These are phyloP conservation scores for Anolis sagrei DNA, from an alignment of 2,113 vertebrate species.

Conservation along the genomic window DNA sequence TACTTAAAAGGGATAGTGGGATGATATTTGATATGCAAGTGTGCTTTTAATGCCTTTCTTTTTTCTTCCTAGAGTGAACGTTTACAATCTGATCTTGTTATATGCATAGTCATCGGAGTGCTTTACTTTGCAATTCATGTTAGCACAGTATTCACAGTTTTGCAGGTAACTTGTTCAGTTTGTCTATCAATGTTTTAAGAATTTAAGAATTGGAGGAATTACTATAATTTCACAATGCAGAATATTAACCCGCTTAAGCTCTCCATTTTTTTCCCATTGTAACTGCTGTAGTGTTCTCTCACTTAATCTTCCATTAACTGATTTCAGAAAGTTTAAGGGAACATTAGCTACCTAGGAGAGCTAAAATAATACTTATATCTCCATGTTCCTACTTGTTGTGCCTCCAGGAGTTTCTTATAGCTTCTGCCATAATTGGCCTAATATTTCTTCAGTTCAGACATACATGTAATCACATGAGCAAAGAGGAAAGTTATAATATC, in stretches of 20 bases:
- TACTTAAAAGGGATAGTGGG: not conserved
- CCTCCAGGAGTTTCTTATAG: not conserved
- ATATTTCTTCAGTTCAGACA: not conserved
- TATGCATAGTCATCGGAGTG: constrained; percentile 92
- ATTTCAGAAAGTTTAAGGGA: not conserved
- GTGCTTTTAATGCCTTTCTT: constrained; percentile 26
- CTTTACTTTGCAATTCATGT: constrained; percentile 98
- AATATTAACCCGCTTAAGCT: not conserved
- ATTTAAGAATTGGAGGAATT: not conserved
- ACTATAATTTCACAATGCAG: not conserved
- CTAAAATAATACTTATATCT: not conserved
- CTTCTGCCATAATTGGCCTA: not conserved
- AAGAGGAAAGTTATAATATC: not conserved
- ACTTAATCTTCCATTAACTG: not conserved
- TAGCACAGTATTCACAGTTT: constrained; percentile 96
- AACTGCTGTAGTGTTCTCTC: not conserved
- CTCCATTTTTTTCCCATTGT: not conserved
- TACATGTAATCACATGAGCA: not conserved
- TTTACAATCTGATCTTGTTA: constrained; percentile 95
- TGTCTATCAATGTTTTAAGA: not conserved
- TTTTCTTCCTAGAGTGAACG: constrained; percentile 87
- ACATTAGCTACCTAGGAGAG: not conserved
- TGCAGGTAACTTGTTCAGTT: constrained; percentile 85
- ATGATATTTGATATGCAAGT: not conserved
- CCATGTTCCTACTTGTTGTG: not conserved